phyloP scores from a whole-genome alignment of 2,888 invertebrate species.

The Trachelus tabidus region DNA sequence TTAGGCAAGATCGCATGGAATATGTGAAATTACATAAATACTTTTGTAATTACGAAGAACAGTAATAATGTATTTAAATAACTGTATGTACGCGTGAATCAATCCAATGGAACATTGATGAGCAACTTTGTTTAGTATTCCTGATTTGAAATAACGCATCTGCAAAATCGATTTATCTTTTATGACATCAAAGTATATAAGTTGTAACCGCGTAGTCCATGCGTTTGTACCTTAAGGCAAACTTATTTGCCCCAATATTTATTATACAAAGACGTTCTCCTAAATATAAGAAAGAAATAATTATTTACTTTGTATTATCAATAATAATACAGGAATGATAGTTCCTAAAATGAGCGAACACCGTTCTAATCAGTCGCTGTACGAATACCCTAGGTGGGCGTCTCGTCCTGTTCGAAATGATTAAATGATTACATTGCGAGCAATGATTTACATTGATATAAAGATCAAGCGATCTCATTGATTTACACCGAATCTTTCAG shows the following conservation, averaged over 20 bases:
- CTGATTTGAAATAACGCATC: neutral
- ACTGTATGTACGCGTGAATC: neutral
- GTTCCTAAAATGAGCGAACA: slow-evolving; percentile 47
- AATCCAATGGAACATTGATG: neutral
- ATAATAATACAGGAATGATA: slow-evolving; percentile 56
- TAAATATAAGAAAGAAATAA: slow-evolving; percentile 49
- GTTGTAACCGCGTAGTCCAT: neutral
- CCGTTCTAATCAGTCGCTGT: slow-evolving; percentile 35
- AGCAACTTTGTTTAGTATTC: neutral
- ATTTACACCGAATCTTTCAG: slow-evolving; percentile 11
- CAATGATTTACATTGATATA: slow-evolving; percentile 14
- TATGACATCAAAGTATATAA: neutral
- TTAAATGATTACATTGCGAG: slow-evolving; percentile 22
- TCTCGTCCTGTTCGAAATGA: slow-evolving; percentile 41
- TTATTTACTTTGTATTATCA: slow-evolving; percentile 49
- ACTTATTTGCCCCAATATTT: neutral
- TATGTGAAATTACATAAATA: neutral
- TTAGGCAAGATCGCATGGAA: slow-evolving; percentile 9
- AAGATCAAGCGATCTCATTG: slow-evolving; percentile 15
- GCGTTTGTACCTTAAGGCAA: neutral
- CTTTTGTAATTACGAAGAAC: neutral
- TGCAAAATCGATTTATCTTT: neutral
- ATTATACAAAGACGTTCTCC: slow-evolving; percentile 48
- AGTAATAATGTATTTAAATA: neutral
- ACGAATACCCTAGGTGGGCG: slow-evolving; percentile 46